Percentiles rank a stretch among this genome's conserved stretches.
phyloP scores from a whole-genome alignment of 1,140 invertebrate genomes.

The Diachasma alloeum region DNA sequence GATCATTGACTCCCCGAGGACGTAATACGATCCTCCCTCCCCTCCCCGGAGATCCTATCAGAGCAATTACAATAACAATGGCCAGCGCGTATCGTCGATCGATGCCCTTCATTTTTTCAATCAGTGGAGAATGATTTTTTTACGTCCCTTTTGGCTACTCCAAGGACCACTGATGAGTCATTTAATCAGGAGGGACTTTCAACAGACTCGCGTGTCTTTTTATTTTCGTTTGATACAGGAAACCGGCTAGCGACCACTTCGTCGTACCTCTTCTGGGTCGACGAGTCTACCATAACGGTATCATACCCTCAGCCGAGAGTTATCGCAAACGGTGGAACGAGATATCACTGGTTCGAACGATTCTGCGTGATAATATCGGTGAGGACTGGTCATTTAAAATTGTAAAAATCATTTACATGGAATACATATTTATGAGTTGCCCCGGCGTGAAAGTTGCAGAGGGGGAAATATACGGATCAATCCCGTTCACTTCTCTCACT shows the following conservation, averaged over 20 bases:
- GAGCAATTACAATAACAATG: conserved; percentile 26
- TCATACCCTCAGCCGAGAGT: neutral
- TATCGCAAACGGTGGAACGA: conserved; percentile 14
- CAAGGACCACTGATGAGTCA: too few relatives aligned
- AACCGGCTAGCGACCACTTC: neutral
- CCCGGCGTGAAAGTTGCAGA: too few relatives aligned
- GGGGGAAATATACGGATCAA: too few relatives aligned
- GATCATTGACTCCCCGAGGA: conserved; percentile 55
- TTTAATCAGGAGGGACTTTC: neutral
- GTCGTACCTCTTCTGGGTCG: conserved; percentile 5
- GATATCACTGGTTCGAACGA: neutral
- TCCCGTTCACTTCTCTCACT: too few relatives aligned
- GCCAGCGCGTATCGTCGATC: conserved; percentile 1
- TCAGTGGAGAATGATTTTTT: neutral
- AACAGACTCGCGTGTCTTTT: neutral
- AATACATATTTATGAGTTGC: too few relatives aligned
- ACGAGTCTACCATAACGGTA: conserved; percentile 26
- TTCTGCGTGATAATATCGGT: neutral
- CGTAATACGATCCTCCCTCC: conserved; percentile 43
- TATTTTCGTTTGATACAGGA: neutral
- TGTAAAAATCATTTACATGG: too few relatives aligned
- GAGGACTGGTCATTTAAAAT: too few relatives aligned
- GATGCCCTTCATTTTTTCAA: neutral
- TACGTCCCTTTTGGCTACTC: too few relatives aligned
- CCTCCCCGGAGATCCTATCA: conserved; percentile 7